Evolutionary conservation across 2,113 vertebrate genomes (phyloP), one percentile per base, ranked within the genome.

Genomic region (Oplegnathus fasciatus): DNA sequence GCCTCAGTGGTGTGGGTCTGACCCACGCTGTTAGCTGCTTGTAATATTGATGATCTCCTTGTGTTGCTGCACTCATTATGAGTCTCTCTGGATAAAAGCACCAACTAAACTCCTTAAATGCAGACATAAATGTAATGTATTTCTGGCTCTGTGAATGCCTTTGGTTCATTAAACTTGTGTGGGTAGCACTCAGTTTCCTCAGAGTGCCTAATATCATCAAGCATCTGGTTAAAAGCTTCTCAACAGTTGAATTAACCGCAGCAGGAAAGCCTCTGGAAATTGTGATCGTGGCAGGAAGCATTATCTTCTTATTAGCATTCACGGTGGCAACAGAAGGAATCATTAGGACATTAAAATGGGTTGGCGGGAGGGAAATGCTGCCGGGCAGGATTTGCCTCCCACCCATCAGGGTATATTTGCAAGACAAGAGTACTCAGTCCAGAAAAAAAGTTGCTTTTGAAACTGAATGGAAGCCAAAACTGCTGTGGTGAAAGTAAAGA

Each of bases 201-300:
- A 48, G 69, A 80, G 84, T 7, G 69, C 34, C 42, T 30, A 46
- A 73, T 69, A 83, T 81, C 86, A 83, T 84, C 62, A 83, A 89
- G 85, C 83, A 88, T 90, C 78, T 88, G 89, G 71, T 91, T 85
- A 76, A 88, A 84, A 85, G 81, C 83, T 69, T 82, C 67, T 90
- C 85, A 64, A 34, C 83, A 88, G 82, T 30, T 61, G 74, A 85
- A 80, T 84, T 66, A 75, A 70, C 73, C 32, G n/a, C 90, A 86
- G 87, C 87, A 73, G 79, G 89, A 80, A 85, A 55, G 85, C 79
- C 82, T 83, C 30, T 88, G 81, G 83, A 90, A 91, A 89, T 66
- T 70, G 66, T 48, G 3, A 40, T 69, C 40, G 9, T 62, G 70
- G 65, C 86, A 90, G 81, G 75, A 85, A 85, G 71, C 58, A 69